Evolutionary conservation across 2,888 invertebrate genomes (phyloP).

Genomic region (Desoria tigrina): DNA sequence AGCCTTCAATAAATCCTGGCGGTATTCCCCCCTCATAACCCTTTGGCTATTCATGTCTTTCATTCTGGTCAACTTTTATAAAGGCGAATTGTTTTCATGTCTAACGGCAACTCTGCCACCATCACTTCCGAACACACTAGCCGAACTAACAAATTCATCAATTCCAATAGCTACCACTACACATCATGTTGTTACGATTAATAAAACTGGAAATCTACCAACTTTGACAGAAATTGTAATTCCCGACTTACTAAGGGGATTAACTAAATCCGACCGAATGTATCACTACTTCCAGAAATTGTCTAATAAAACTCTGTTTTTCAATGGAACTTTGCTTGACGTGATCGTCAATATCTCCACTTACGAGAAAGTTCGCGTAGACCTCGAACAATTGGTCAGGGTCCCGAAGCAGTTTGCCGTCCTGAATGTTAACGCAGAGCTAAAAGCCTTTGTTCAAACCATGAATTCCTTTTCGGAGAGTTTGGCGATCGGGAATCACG

Average conservation of each 20-base stretch:
- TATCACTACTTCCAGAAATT: too few species aligned
- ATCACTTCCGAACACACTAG: neutral
- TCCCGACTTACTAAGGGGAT: neutral
- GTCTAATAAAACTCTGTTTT: neutral
- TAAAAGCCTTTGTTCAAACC: neutral
- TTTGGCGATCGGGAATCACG: neutral
- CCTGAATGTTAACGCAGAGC: neutral
- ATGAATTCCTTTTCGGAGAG: neutral
- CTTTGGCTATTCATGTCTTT: neutral
- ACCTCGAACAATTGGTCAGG: neutral
- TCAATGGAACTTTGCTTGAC: neutral
- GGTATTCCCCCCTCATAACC: neutral
- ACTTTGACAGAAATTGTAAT: neutral
- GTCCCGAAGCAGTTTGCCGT: neutral
- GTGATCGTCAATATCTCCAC: neutral
- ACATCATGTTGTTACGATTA: too few species aligned
- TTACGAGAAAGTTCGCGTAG: neutral
- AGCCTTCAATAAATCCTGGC: neutral
- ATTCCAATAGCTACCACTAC: conserved; percentile 1
- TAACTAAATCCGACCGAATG: neutral
- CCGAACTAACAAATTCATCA: neutral
- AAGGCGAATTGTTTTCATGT: conserved; percentile 14
- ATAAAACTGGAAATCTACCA: too few species aligned
- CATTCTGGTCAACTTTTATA: neutral
- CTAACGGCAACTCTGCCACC: neutral